phyloP scores from a whole-genome alignment of 2,113 vertebrate genomes.

The Pogona vitticeps region DNA sequence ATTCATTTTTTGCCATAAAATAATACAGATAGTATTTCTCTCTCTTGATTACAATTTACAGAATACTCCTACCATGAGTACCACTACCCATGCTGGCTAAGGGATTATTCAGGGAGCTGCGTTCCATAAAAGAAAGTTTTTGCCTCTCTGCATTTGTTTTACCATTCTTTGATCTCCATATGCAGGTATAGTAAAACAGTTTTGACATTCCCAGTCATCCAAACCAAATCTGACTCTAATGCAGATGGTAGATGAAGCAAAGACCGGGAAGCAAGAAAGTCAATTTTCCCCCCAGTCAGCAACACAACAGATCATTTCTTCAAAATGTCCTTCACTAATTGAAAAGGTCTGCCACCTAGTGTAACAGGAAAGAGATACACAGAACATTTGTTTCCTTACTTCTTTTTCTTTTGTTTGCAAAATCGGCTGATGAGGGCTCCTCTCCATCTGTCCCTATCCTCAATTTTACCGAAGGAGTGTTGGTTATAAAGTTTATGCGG shows the following conservation, averaged over 20 bases:
- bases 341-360: not conserved
- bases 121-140: not conserved
- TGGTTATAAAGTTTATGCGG: not conserved
- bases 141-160: slow-evolving; percentile 13
- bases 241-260: not conserved
- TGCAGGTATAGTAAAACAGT: not conserved
- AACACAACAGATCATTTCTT: not conserved
- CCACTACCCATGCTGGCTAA: too few relatives aligned
- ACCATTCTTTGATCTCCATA: not conserved
- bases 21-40: too few relatives aligned
- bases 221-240: not conserved
- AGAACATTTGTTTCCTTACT: not conserved
- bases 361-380: not conserved
- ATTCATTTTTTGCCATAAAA: not conserved
- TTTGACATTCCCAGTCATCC: not conserved
- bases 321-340: not conserved
- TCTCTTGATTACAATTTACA: too few relatives aligned
- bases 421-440: not conserved
- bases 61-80: too few relatives aligned
- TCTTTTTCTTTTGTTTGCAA: not conserved
- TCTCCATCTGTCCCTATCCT: not conserved
- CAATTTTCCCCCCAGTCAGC: not conserved
- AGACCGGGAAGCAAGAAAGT: not conserved
- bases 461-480: not conserved
- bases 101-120: too few relatives aligned